Evolutionary conservation across 2,113 vertebrate species (phyloP).

Genomic region (Cochlearius cochlearius): DNA sequence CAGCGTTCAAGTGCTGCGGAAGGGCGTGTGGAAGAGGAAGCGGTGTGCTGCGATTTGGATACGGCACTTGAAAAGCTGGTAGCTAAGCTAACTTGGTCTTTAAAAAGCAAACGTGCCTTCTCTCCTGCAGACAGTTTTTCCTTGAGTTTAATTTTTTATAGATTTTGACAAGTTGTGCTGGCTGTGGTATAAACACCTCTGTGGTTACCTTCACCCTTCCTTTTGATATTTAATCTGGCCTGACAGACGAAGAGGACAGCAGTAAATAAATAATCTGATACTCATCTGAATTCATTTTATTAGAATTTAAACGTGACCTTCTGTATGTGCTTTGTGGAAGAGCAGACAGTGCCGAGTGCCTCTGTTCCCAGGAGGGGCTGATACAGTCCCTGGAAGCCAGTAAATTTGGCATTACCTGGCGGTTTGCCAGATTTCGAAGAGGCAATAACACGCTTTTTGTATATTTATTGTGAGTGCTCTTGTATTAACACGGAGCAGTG

Average conservation of each 20-base stretch:
- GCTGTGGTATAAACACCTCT: neutral
- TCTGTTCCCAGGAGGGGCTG: neutral
- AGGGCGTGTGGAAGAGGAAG: neutral
- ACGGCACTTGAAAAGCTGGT: neutral
- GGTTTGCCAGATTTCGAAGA: too few relatives aligned
- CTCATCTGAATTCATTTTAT: neutral
- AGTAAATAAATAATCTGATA: conserved; percentile 41
- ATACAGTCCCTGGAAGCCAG: neutral
- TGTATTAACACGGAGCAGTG: neutral
- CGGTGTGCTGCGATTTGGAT: neutral
- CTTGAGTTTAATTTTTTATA: neutral
- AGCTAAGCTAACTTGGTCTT: neutral
- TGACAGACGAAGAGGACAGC: neutral
- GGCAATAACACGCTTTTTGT: rapidly evolving
- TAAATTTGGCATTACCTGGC: neutral
- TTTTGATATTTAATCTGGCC: neutral
- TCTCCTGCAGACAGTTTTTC: neutral
- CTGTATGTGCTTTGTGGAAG: neutral
- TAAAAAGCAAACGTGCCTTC: neutral
- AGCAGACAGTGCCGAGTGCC: neutral
- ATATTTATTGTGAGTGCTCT: neutral
- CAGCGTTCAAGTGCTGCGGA: neutral
- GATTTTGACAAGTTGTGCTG: neutral
- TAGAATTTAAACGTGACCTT: neutral
- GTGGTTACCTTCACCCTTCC: neutral